phyloP scores from a whole-genome alignment of 2,113 vertebrate species.

The Cathartes aura region DNA sequence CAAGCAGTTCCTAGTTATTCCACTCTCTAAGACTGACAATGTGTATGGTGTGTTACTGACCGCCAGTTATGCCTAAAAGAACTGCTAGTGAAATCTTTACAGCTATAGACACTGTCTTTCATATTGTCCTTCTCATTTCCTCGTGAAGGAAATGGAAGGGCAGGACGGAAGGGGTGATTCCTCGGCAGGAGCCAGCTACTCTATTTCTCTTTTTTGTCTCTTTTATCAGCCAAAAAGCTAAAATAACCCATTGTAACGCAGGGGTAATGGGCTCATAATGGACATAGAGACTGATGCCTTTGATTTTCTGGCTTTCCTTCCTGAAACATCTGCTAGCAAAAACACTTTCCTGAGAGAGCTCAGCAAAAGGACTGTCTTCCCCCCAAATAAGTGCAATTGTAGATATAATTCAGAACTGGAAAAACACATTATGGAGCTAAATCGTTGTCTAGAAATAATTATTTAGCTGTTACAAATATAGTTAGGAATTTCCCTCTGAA shows the following conservation, averaged over 20 bases:
- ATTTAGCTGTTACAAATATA: neutral
- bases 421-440: neutral
- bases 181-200: neutral
- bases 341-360: neutral
- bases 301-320: conserved; percentile 15
- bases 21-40: neutral
- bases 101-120: neutral
- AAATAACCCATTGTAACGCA: neutral
- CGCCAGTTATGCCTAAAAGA: neutral
- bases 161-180: neutral
- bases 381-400: neutral
- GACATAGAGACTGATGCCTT: neutral
- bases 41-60: neutral
- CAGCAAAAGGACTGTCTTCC: neutral
- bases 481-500: neutral
- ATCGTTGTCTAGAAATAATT: neutral
- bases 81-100: neutral
- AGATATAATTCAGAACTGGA: neutral
- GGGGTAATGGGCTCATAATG: conserved; percentile 2
- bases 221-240: neutral
- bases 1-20: neutral
- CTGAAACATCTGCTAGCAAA: conserved; percentile 6
- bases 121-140: neutral
- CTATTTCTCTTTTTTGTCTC: neutral
- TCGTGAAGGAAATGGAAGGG: neutral